Evolutionary conservation across 2,113 vertebrate species (phyloP).

Genomic region (Naja naja): DNA sequence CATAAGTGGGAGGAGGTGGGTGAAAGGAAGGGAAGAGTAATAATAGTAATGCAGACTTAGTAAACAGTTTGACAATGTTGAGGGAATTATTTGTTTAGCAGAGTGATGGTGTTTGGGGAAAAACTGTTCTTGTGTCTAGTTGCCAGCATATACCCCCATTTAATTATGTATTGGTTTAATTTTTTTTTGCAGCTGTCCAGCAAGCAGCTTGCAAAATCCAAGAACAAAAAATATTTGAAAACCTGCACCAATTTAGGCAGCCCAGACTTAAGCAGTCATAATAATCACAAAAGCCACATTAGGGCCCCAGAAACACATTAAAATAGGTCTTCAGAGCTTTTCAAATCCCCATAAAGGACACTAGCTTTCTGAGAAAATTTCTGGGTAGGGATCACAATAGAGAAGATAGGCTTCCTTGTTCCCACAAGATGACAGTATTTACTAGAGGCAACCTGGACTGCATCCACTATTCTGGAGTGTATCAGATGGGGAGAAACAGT

Average conservation of each 20-base stretch:
- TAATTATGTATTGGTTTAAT: background rate
- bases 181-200: background rate
- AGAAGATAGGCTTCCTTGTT: background rate
- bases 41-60: no score
- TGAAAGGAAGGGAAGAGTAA: no score
- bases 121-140: no score
- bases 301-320: background rate
- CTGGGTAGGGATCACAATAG: background rate
- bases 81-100: no score
- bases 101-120: no score
- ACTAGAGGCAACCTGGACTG: background rate
- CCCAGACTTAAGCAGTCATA: background rate
- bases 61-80: no score
- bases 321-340: background rate
- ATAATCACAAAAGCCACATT: background rate
- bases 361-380: background rate
- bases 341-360: background rate
- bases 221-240: background rate
- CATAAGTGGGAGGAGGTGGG: no score
- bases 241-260: background rate
- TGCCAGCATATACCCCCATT: no score
- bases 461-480: background rate
- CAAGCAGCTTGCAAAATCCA: background rate
- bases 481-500: background rate
- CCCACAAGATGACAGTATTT: background rate